A percentile compares a stretch with the other conserved stretches of the same genome.
Evolutionary conservation across 2,797 vertebrate species (phyloP).

Genomic region (Molossus alvarezi): DNA sequence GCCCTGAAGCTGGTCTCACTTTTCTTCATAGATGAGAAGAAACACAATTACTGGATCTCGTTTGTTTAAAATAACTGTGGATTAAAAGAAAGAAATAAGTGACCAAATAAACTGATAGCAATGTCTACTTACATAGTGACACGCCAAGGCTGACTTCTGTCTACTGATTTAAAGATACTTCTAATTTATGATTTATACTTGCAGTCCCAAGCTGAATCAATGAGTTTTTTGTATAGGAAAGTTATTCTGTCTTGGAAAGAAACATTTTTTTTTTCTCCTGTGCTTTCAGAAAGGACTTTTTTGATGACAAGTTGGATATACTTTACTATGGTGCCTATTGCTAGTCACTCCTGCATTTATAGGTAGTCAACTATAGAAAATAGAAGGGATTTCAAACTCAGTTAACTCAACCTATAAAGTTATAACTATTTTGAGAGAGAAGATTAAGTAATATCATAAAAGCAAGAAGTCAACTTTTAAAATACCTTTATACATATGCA

Average conservation of each 20-base stretch:
- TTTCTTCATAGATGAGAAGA: background rate
- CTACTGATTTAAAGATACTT: background rate
- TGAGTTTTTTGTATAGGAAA: background rate
- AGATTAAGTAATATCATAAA: background rate
- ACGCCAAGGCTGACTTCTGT: background rate
- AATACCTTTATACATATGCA: background rate
- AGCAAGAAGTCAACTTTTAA: background rate
- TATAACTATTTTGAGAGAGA: background rate
- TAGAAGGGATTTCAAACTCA: background rate
- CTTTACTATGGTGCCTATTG: background rate
- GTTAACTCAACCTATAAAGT: background rate
- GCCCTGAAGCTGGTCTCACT: background rate
- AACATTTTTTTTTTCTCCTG: background rate
- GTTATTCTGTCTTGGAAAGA: background rate
- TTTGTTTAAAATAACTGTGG: background rate
- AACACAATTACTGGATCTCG: background rate
- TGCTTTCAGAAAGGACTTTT: background rate
- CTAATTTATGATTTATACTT: background rate
- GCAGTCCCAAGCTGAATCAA: background rate
- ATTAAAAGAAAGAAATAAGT: constrained; percentile 8
- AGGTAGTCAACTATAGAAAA: background rate
- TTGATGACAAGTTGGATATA: background rate
- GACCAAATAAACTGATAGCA: background rate
- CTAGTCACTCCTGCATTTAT: background rate
- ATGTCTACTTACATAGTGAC: background rate